These are phyloP conservation scores for Cantharis rufa DNA, from an alignment of 2,888 invertebrate species.

Conservation along the genomic window DNA sequence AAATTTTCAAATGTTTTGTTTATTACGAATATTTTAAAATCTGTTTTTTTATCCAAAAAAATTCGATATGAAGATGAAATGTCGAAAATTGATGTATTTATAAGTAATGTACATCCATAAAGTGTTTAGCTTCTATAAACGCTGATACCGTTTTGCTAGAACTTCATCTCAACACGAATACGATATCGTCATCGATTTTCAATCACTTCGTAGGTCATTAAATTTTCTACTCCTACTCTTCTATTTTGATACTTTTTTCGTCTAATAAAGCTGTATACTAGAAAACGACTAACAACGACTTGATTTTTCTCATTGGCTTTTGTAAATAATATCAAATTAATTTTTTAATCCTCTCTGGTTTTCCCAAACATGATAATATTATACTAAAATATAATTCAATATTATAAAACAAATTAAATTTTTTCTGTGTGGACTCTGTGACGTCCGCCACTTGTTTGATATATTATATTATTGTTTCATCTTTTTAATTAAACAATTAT, in stretches of 20 bases:
- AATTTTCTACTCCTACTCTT: neutral
- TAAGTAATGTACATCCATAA: neutral
- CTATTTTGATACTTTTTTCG: neutral
- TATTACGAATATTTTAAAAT: neutral
- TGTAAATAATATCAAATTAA: neutral
- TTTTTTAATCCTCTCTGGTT: neutral
- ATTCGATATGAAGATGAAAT: neutral
- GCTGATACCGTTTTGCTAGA: neutral
- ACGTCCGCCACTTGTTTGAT: neutral
- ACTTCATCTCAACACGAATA: neutral
- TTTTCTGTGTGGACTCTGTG: neutral
- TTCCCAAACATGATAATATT: no score
- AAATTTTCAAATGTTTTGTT: neutral
- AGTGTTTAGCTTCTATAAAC: neutral
- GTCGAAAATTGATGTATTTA: neutral
- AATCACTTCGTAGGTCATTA: neutral
- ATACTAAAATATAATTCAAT: no score
- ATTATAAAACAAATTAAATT: neutral
- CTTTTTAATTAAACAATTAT: neutral
- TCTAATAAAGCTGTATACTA: neutral
- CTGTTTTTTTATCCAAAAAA: no score
- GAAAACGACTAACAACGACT: neutral
- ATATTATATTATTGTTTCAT: neutral
- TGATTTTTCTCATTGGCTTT: neutral
- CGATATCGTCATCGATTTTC: neutral